Evolutionary conservation across 2,888 invertebrate species (phyloP).

Genomic region (Nebria brevicollis): DNA sequence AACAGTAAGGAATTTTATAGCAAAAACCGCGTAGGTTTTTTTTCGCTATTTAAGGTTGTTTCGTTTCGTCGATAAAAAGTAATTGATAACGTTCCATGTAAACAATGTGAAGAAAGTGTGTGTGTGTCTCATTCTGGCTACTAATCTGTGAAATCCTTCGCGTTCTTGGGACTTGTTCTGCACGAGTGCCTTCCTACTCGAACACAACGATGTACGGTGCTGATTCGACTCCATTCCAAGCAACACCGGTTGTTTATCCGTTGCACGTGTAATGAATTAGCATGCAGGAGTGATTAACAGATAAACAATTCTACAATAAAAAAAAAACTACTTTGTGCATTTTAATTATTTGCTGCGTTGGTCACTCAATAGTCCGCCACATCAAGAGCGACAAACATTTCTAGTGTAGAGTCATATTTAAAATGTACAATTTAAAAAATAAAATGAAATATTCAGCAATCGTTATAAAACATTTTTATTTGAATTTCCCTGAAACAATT

Average conservation of each 20-base stretch:
- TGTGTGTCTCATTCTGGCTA: neutral
- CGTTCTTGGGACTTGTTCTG: conserved; percentile 18
- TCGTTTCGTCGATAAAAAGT: neutral
- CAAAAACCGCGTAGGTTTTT: neutral
- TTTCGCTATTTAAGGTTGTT: conserved; percentile 9
- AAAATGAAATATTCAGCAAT: neutral
- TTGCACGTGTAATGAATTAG: conserved; percentile 17
- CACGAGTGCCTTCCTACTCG: conserved; percentile 11
- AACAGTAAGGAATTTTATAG: neutral
- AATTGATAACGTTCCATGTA: conserved; percentile 15
- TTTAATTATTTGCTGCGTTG: too few relatives aligned
- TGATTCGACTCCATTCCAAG: neutral
- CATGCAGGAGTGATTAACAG: conserved; percentile 13
- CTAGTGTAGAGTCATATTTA: neutral
- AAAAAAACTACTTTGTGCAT: too few relatives aligned
- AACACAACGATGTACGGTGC: conserved; percentile 4
- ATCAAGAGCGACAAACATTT: too few relatives aligned
- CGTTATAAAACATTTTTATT: neutral
- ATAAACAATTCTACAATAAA: too few relatives aligned
- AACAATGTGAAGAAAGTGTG: conserved; percentile 3
- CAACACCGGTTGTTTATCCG: conserved; percentile 8
- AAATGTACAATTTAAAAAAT: neutral
- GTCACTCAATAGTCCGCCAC: too few relatives aligned
- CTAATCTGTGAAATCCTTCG: conserved; percentile 15
- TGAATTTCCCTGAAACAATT: neutral